Evolutionary conservation across 37 sponge, comb jelly and placozoan species (phyloP), one percentile per base, ranked within the genome.

Genomic region (Chondrilla cf. caribensis): DNA sequence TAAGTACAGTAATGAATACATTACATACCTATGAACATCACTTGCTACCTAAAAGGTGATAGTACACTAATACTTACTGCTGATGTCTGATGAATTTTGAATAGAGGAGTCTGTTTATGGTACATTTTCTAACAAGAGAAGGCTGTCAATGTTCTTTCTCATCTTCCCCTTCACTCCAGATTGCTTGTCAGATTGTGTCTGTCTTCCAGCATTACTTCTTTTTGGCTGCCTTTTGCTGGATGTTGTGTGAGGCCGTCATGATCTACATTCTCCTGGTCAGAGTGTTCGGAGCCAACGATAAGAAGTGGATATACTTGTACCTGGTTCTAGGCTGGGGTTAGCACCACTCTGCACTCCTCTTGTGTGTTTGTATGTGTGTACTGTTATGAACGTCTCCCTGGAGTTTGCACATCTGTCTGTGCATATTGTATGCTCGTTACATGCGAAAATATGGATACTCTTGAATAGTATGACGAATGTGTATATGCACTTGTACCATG

Each of bases 161-260:
- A n/a, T n/a, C 33, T 19, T 68, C 2, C 32, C 37, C 25, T 58
- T 0, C 2, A 31, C 38, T 28, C 2, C 21, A 82, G 82, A 43
- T 37, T 41, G 86, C 81, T 31, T 86, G 86, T 39, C 33, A 36
- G 22, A n/a, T 79, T 43, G 59, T 86, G 18, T 72, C 86, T 22
- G 81, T 62, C 35, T 6, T 80, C n/a, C 67, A 80, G 40, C 86
- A 86, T 40, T 86, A 86, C 81, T 65, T 80, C 39, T 86, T 86
- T 65, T 47, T 86, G 58, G 35, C 86, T n/a, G 72, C 51, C 18
- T 86, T 86, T 81, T 51, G 42, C 58, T 86, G 86, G 86, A 70
- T 47, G 51, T 60, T 86, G 26, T 86, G 86, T 54, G 86, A 86
- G 41, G 86, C 62, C 11, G 58, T 86, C 59, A 57, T 86, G 54